phyloP scores from a whole-genome alignment of 2,888 invertebrate species.

The Eucera pruinosa region DNA sequence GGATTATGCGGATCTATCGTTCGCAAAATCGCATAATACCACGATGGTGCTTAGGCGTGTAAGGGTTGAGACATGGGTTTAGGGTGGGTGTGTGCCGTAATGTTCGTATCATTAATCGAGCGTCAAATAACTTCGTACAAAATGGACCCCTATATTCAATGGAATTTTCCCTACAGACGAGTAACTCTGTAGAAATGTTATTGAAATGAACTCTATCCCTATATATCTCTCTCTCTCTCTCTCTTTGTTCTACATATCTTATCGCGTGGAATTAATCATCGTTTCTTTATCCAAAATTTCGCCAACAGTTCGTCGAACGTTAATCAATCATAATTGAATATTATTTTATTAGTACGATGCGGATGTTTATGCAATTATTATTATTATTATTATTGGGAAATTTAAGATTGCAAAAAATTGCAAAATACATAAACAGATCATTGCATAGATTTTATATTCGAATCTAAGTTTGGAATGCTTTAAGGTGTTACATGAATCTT shows the following conservation, averaged over 20 bases:
- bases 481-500: too few relatives aligned
- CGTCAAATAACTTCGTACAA: slow-evolving; percentile 71
- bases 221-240: too few relatives aligned
- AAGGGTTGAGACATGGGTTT: slow-evolving; percentile 74
- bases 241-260: background rate
- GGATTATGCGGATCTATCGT: slow-evolving; percentile 72
- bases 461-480: too few relatives aligned
- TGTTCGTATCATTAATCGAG: slow-evolving; percentile 73
- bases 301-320: background rate
- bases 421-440: too few relatives aligned
- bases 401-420: too few relatives aligned
- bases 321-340: too few relatives aligned
- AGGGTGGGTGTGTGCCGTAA: slow-evolving; percentile 74
- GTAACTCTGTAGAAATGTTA: slow-evolving; percentile 51
- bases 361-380: too few relatives aligned
- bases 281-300: background rate
- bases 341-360: too few relatives aligned
- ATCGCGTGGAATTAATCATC: slow-evolving; percentile 1
- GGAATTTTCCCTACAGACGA: slow-evolving; percentile 67
- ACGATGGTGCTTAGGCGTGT: slow-evolving; percentile 70
- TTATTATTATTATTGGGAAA: too few relatives aligned
- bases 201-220: slow-evolving; percentile 48
- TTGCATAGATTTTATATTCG: too few relatives aligned
- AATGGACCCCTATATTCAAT: slow-evolving; percentile 66
- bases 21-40: slow-evolving; percentile 74